phyloP scores from a whole-genome alignment of 2,113 vertebrate species.

The Rhabdornis inornatus region DNA sequence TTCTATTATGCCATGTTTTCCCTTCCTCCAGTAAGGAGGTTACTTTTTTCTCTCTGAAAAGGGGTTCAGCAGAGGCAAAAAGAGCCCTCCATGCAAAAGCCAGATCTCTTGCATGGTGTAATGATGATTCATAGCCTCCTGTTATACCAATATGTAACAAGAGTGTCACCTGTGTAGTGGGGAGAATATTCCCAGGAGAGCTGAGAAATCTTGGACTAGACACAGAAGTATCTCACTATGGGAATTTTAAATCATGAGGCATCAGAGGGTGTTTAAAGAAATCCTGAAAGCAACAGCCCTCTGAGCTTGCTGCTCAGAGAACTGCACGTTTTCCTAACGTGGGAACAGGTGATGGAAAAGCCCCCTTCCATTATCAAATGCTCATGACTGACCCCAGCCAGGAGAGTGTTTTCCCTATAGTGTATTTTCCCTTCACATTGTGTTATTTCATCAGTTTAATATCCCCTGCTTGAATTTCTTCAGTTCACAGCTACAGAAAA shows the following conservation, averaged over 20 bases:
- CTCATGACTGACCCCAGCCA: not conserved
- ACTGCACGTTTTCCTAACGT: not conserved
- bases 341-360: not conserved
- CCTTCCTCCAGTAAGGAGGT: not conserved
- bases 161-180: not conserved
- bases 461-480: slow-evolving; percentile 19
- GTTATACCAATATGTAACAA: not conserved
- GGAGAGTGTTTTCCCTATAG: not conserved
- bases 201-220: not conserved
- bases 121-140: not conserved
- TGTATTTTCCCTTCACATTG: not conserved
- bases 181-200: not conserved
- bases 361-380: not conserved
- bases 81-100: not conserved
- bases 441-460: slow-evolving; percentile 20
- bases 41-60: not conserved
- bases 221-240: not conserved
- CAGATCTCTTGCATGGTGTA: not conserved
- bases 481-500: not conserved
- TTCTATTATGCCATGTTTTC: not conserved
- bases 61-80: not conserved
- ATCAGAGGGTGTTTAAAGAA: not conserved
- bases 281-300: not conserved
- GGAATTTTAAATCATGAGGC: not conserved
- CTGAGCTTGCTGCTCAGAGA: not conserved